Evolutionary conservation across 2,113 vertebrate species (phyloP).

Genomic region (Shinisaurus crocodilurus): DNA sequence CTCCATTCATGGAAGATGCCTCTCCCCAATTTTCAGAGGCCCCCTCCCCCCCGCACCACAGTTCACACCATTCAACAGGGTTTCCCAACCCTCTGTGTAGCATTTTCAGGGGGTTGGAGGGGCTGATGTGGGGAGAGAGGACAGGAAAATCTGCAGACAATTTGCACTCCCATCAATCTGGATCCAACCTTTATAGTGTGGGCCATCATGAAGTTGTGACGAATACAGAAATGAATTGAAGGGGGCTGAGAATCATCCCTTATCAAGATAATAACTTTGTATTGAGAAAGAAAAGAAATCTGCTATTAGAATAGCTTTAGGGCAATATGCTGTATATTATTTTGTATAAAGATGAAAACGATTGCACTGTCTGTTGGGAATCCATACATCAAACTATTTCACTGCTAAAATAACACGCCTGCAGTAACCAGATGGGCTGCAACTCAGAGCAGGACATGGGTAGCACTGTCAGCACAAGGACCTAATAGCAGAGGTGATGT

Average conservation of each 20-base stretch:
- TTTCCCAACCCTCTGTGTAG: too few species aligned
- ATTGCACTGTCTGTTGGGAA: constrained; percentile 24
- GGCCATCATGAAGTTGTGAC: not conserved
- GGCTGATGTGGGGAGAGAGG: too few species aligned
- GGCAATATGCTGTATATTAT: not conserved
- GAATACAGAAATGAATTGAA: not conserved
- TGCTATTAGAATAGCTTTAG: not conserved
- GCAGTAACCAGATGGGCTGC: constrained; percentile 47
- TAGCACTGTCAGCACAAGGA: constrained; percentile 57
- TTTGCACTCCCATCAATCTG: too few species aligned
- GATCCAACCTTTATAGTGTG: not conserved
- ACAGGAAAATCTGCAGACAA: too few species aligned
- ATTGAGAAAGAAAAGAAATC: not conserved
- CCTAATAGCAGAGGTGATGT: constrained; percentile 72
- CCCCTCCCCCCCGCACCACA: too few species aligned
- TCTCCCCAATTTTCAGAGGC: too few species aligned
- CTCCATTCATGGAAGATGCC: too few species aligned
- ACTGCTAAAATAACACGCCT: constrained; percentile 48
- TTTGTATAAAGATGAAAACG: constrained; percentile 39
- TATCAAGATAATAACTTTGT: not conserved
- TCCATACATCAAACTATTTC: constrained; percentile 47
- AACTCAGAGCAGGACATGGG: constrained; percentile 48
- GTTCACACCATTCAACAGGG: too few species aligned
- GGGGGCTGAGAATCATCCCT: not conserved
- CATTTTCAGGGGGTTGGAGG: too few species aligned